Conservation (phyloP, 2,797 vertebrate species). For the Neostethus bicornis region DNA sequence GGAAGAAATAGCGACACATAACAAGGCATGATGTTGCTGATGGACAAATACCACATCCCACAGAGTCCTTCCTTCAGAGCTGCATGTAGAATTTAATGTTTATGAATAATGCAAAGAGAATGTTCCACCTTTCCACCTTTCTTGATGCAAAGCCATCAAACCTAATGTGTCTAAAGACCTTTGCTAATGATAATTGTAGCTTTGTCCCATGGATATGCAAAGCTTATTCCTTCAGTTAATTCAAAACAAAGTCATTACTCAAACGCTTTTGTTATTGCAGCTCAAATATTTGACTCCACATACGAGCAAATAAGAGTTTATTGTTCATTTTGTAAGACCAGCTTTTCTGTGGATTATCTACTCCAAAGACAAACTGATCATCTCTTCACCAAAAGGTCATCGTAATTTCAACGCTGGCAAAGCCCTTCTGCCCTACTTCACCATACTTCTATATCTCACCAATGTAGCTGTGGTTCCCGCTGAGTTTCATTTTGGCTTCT, state of each 20-base stretch:
- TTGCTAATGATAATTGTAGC: conserved; percentile 22
- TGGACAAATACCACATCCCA: conserved; percentile 13
- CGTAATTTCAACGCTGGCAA: conserved; percentile 49
- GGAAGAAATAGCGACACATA: conserved; percentile 38
- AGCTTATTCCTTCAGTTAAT: conserved; percentile 16
- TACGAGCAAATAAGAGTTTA: conserved; percentile 19
- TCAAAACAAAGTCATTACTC: conserved; percentile 18
- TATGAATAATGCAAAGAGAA: conserved; percentile 24
- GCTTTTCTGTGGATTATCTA: conserved; percentile 67
- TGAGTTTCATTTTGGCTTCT: conserved; percentile 17
- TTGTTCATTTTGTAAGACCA: conserved; percentile 51
- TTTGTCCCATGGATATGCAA: conserved; percentile 17
- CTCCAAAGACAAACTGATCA: conserved; percentile 57
- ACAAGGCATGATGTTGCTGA: conserved; percentile 11
- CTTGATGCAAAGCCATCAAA: not conserved
- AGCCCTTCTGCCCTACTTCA: conserved; percentile 20
- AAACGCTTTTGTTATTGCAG: conserved; percentile 5
- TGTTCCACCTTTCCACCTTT: conserved; percentile 14
- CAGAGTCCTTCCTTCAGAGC: conserved; percentile 14
- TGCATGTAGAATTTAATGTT: conserved; percentile 14
- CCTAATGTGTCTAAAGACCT: conserved; percentile 8
- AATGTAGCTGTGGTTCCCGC: conserved; percentile 44
- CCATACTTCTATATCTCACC: conserved; percentile 20
- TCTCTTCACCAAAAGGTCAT: conserved; percentile 54
- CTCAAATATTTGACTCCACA: conserved; percentile 15